Percentiles rank a stretch among this genome's conserved stretches.
phyloP scores from a whole-genome alignment of 2,888 invertebrate genomes.

The Phania funesta region DNA sequence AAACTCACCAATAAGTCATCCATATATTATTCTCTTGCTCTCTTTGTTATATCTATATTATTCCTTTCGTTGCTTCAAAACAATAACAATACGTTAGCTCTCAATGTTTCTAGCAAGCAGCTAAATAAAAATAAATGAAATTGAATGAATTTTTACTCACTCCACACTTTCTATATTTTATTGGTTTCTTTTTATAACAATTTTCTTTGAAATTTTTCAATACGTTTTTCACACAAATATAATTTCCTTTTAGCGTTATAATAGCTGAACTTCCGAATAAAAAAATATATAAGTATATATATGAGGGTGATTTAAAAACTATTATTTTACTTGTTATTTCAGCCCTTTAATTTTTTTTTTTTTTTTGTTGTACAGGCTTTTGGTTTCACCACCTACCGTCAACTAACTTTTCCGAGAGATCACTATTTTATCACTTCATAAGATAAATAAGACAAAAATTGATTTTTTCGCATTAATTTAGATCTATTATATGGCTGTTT shows the following conservation, averaged over 20 bases:
- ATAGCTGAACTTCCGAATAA: background rate
- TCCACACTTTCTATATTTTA: slow-evolving; percentile 30
- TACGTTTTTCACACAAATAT: slow-evolving; percentile 31
- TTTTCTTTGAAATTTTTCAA: background rate
- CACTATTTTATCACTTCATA: background rate
- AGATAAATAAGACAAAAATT: background rate
- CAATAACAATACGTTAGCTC: slow-evolving; percentile 34
- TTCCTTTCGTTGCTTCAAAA: slow-evolving; percentile 37
- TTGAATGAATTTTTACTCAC: slow-evolving; percentile 32
- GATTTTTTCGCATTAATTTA: background rate
- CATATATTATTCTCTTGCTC: slow-evolving; percentile 4
- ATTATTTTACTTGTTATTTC: background rate
- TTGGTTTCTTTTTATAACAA: slow-evolving; percentile 3
- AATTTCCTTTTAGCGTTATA: background rate
- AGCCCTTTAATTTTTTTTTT: background rate
- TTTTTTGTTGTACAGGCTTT: background rate
- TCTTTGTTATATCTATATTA: background rate
- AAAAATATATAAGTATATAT: background rate
- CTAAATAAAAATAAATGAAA: slow-evolving; percentile 34
- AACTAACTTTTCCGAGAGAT: background rate
- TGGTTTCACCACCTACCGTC: background rate
- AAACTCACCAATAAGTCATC: slow-evolving; percentile 37
- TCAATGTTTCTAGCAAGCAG: slow-evolving; percentile 4
- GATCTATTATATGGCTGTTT: background rate
- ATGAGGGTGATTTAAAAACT: background rate